Evolutionary conservation across 2,797 vertebrate species (phyloP), one percentile per base, ranked within the genome.

Genomic region (Tarsius wallacei): DNA sequence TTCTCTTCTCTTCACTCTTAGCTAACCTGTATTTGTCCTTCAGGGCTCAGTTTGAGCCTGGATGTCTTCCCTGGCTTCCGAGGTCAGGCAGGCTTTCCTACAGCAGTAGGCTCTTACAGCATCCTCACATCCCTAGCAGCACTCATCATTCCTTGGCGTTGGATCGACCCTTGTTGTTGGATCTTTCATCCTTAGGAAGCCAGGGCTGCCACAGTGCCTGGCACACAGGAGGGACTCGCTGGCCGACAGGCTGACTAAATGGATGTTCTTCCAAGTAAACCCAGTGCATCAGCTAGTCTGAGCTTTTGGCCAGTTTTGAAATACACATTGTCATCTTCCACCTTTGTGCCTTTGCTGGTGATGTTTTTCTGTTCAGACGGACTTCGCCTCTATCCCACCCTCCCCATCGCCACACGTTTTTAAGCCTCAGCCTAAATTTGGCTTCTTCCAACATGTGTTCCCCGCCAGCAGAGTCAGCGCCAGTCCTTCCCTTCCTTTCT

Each of bases 271-370:
- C 19, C 59, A 96, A 77, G 76, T 71, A 76, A 90, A 71, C 33
- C 63, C 64, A 76, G 12, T 74, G 42, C 17, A 84, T 91, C 11
- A 70, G 36, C 70, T 68, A 33, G 26, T 76, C 33, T 93, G 55
- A 90, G 15, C 71, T 86, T 89, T 87, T 33, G 83, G 36, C n/a
- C 49, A 47, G 86, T 93, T 95, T 82, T 81, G 66, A 89, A 86
- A 68, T 42, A 76, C 1, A 9, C 7, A 16, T 49, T 63, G 33
- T 77, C 61, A 28, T 85, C 7, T 36, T 10, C 28, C 4, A 21
- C 88, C 66, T 81, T 82, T 71, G 73, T 70, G 13, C 7, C 26
- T 91, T 74, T 88, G 78, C 33, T 90, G 64, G 15, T 59, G 15
- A 14, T 63, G 22, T 71, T 91, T 96, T 90, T 61, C 53, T 80